Conservation (phyloP, 2,888 invertebrate genomes). For the Loripinus fragilis region DNA sequence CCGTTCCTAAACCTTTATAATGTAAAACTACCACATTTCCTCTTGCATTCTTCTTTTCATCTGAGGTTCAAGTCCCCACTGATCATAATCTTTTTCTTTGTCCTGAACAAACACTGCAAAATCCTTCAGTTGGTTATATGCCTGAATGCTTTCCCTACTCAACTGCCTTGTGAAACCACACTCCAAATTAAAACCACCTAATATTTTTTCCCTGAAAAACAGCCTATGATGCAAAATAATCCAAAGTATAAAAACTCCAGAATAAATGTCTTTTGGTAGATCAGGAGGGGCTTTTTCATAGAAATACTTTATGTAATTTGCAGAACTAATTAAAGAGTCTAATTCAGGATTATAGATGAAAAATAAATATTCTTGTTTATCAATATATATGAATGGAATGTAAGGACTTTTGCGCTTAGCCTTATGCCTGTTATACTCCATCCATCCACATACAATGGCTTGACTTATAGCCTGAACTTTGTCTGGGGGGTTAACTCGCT, state of each 20-base stretch:
- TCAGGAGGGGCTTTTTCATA: too few relatives aligned
- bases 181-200: background rate
- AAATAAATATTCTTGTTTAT: too few relatives aligned
- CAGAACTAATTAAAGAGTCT: too few relatives aligned
- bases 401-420: background rate
- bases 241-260: background rate
- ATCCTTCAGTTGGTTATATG: background rate
- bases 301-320: too few relatives aligned
- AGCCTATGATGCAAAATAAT: too few relatives aligned
- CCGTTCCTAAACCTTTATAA: too few relatives aligned
- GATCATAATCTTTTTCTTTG: background rate
- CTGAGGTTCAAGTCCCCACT: background rate
- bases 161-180: background rate
- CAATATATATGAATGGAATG: too few relatives aligned
- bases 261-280: too few relatives aligned
- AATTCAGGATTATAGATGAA: too few relatives aligned
- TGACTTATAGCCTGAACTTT: background rate
- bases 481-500: background rate
- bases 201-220: background rate
- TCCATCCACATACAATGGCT: too few relatives aligned
- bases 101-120: background rate
- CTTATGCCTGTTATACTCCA: too few relatives aligned
- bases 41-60: background rate
- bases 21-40: too few relatives aligned
- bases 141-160: background rate